A percentile compares a stretch with the other conserved stretches of the same genome.
Conservation (phyloP, 1,140 invertebrate genomes). For the Sogatella furcifera region DNA sequence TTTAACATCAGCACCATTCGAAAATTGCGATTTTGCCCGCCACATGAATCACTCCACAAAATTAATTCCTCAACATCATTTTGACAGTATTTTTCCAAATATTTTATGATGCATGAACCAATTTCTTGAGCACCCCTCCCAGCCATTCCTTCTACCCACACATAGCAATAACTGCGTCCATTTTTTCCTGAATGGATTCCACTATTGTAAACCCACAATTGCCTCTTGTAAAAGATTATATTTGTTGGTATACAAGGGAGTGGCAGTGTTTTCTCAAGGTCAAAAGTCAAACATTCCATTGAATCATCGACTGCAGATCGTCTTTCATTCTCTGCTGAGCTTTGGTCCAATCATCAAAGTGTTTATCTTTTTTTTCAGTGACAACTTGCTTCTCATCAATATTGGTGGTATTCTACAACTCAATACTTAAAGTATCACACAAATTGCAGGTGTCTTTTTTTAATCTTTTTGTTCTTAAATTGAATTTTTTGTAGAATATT, state of each 20-base stretch:
- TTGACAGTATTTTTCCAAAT: too few relatives aligned
- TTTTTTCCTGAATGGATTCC: constrained; percentile 24
- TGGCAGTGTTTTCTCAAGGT: constrained; percentile 24
- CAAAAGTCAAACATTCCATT: constrained; percentile 25
- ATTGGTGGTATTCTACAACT: not conserved
- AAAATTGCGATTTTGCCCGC: constrained; percentile 26
- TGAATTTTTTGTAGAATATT: not conserved
- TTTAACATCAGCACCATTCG: constrained; percentile 24
- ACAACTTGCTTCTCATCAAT: not conserved
- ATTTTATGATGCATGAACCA: constrained; percentile 27
- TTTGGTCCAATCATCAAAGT: too few relatives aligned
- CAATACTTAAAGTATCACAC: not conserved
- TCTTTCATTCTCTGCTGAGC: not conserved
- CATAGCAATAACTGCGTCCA: constrained; percentile 23
- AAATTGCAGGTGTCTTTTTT: not conserved
- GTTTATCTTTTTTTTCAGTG: not conserved
- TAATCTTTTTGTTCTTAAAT: not conserved
- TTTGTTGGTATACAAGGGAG: constrained; percentile 9
- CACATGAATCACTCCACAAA: constrained; percentile 32
- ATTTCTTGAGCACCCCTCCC: constrained; percentile 29
- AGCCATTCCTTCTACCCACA: constrained; percentile 28
- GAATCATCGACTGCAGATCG: not conserved
- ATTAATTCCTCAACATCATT: constrained; percentile 28
- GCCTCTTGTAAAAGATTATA: constrained; percentile 28
- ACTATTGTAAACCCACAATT: constrained; percentile 15